These are phyloP conservation scores for Fregata magnificens DNA, from an alignment of 2,113 vertebrate species.

Conservation along the genomic window DNA sequence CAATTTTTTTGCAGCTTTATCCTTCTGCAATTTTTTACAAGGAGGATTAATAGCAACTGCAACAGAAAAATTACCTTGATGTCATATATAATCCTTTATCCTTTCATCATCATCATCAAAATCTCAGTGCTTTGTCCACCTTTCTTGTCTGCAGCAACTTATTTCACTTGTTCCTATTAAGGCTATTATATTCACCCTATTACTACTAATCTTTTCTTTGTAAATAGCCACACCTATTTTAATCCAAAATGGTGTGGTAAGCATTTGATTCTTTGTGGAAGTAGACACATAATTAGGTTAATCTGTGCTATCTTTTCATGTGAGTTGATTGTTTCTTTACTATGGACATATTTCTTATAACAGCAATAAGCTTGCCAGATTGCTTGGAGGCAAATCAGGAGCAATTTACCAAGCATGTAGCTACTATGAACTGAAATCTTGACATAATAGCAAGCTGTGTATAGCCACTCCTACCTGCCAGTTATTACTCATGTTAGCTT, in stretches of 20 bases:
- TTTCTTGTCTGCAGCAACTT: slow-evolving; percentile 86
- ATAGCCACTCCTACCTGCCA: slow-evolving; percentile 68
- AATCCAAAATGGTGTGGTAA: slow-evolving; percentile 79
- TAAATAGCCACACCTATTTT: slow-evolving; percentile 94
- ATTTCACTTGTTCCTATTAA: slow-evolving; percentile 87
- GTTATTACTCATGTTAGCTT: slow-evolving; percentile 77
- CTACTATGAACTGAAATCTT: slow-evolving; percentile 68
- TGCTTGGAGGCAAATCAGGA: slow-evolving; percentile 78
- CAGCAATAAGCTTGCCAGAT: slow-evolving; percentile 80
- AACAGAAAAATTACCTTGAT: slow-evolving; percentile 62
- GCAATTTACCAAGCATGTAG: slow-evolving; percentile 74
- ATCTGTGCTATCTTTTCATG: slow-evolving; percentile 88
- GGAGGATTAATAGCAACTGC: slow-evolving; percentile 58
- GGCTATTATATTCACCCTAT: slow-evolving; percentile 89
- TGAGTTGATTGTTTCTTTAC: slow-evolving; percentile 88
- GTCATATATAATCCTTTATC: slow-evolving; percentile 84
- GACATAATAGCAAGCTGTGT: slow-evolving; percentile 58
- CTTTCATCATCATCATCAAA: slow-evolving; percentile 83
- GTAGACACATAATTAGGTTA: slow-evolving; percentile 90
- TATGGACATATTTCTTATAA: slow-evolving; percentile 86
- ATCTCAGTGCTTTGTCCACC: slow-evolving; percentile 83
- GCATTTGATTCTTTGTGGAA: slow-evolving; percentile 91
- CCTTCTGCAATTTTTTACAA: neutral
- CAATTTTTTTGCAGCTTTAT: neutral
- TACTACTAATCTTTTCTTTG: slow-evolving; percentile 93